A percentile compares a stretch with the other conserved stretches of the same genome.
These are phyloP conservation scores for Pithys albifrons DNA, from an alignment of 2,113 vertebrate genomes.

Conservation along the genomic window DNA sequence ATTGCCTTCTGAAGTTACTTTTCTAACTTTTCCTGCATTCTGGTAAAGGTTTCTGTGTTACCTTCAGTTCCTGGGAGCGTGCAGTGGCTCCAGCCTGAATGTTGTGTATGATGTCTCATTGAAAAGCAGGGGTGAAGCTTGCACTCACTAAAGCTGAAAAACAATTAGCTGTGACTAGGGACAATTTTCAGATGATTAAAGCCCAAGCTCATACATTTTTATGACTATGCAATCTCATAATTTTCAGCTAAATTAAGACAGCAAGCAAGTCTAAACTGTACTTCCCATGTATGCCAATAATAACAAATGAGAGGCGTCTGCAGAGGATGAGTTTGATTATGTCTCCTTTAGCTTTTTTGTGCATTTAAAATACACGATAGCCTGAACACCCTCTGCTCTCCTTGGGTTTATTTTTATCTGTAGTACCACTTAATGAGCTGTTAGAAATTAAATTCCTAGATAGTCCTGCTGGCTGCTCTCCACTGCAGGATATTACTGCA, in stretches of 20 bases:
- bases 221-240: background rate
- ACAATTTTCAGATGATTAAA: constrained; percentile 1
- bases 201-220: constrained; percentile 23
- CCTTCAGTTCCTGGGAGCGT: fast-evolving
- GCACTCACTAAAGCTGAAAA: background rate
- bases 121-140: background rate
- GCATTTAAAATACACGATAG: background rate
- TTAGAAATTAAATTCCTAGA: constrained; percentile 33
- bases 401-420: constrained; percentile 19
- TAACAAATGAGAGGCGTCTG: constrained; percentile 32
- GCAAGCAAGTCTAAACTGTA: background rate
- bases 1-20: background rate
- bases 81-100: fast-evolving
- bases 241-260: constrained; percentile 17
- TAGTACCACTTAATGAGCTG: constrained; percentile 27
- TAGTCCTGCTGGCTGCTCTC: background rate
- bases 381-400: background rate
- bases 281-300: constrained; percentile 15
- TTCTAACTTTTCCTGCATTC: background rate
- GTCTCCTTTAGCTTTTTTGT: background rate
- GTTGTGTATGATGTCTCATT: background rate
- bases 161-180: background rate
- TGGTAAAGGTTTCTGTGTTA: background rate
- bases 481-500: background rate
- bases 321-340: background rate